These are phyloP conservation scores for Lithodes maja DNA, from an alignment of 2,888 invertebrate species.

Conservation along the genomic window DNA sequence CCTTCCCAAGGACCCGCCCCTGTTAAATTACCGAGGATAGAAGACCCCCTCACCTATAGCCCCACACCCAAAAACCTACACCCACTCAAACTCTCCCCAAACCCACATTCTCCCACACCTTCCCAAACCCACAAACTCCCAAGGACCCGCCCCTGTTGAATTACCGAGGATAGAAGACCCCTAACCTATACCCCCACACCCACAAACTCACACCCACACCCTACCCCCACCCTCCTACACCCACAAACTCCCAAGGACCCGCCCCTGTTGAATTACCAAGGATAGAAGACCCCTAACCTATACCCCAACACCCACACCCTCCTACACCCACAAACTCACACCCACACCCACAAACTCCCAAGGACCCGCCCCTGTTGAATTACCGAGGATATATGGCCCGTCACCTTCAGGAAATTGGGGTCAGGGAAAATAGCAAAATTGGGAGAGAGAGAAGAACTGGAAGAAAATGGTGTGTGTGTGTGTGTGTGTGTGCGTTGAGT, in stretches of 20 bases:
- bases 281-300: background rate
- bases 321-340: no score
- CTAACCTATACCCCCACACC: no score
- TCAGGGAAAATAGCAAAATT: background rate
- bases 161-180: background rate
- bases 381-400: background rate
- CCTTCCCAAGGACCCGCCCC: no score
- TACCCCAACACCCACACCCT: no score
- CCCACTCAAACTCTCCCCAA: background rate
- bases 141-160: background rate
- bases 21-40: background rate
- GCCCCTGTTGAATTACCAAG: no score
- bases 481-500: background rate
- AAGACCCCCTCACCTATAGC: background rate
- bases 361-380: no score
- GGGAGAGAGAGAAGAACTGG: background rate
- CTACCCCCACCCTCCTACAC: no score
- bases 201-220: background rate
- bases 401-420: background rate
- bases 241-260: no score
- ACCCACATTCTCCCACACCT: background rate
- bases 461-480: background rate
- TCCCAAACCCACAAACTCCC: no score
- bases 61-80: background rate
- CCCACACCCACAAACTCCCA: no score